These are phyloP conservation scores for Pyxicephalus adspersus DNA, from an alignment of 2,113 vertebrate genomes.

Conservation along the genomic window DNA sequence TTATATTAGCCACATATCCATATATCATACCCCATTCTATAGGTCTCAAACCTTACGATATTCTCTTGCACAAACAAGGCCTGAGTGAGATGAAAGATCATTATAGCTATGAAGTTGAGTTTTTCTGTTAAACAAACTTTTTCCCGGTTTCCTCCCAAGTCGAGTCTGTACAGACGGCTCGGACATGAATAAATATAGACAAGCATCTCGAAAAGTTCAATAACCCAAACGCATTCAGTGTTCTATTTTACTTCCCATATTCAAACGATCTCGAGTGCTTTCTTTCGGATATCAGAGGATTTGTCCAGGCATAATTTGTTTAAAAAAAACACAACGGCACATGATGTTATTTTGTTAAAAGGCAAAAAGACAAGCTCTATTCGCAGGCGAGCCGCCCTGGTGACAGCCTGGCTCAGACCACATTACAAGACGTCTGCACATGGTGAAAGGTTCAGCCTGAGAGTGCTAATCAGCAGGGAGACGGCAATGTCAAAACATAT, in stretches of 20 bases:
- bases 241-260: constrained; percentile 22
- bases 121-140: too few relatives aligned
- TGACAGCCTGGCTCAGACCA: constrained; percentile 25
- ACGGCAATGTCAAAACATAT: constrained; percentile 43
- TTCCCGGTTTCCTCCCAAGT: too few relatives aligned
- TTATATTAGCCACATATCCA: too few relatives aligned
- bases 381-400: constrained; percentile 7
- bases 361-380: constrained; percentile 1
- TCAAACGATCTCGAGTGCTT: constrained; percentile 30
- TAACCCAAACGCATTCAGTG: background rate
- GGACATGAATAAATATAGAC: background rate
- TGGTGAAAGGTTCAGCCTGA: constrained; percentile 27
- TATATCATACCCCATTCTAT: too few relatives aligned
- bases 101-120: too few relatives aligned
- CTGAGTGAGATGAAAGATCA: too few relatives aligned
- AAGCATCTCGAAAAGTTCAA: background rate
- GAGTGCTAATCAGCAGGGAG: constrained; percentile 41
- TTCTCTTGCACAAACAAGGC: too few relatives aligned
- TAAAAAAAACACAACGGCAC: constrained; percentile 13
- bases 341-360: constrained; percentile 39
- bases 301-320: constrained; percentile 43
- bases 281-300: constrained; percentile 26
- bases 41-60: too few relatives aligned
- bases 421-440: constrained; percentile 15
- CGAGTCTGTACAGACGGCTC: too few relatives aligned